Conservation (phyloP, 2,888 invertebrate species). For the Diaprepes abbreviatus region DNA sequence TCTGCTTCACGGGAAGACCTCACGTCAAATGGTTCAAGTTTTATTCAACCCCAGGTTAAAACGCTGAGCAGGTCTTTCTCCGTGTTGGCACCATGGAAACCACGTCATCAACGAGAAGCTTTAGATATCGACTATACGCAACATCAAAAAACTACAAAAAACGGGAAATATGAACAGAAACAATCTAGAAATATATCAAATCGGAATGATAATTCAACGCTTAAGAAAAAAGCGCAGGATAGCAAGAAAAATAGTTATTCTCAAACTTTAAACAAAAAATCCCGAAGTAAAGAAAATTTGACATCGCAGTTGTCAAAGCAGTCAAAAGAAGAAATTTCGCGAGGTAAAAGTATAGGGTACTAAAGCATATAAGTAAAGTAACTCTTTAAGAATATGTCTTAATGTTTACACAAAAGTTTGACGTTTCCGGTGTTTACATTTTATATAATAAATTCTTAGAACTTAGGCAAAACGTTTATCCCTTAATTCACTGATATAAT, state of each 20-base stretch:
- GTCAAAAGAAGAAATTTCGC: slow-evolving; percentile 61
- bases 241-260: slow-evolving; percentile 62
- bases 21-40: slow-evolving; percentile 73
- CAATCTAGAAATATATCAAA: slow-evolving; percentile 60
- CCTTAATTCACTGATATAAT: too few species aligned
- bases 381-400: too few species aligned
- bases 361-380: too few species aligned
- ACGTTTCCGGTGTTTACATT: too few species aligned
- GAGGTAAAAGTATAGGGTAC: slow-evolving; percentile 44
- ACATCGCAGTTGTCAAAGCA: slow-evolving; percentile 58
- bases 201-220: slow-evolving; percentile 64
- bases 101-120: slow-evolving; percentile 79
- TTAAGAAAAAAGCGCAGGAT: slow-evolving; percentile 70
- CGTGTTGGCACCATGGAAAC: slow-evolving; percentile 88
- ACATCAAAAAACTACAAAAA: slow-evolving; percentile 65
- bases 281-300: slow-evolving; percentile 65
- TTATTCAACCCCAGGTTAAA: slow-evolving; percentile 75
- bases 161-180: slow-evolving; percentile 66
- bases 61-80: slow-evolving; percentile 86
- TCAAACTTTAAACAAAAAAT: slow-evolving; percentile 65
- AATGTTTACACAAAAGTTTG: too few species aligned
- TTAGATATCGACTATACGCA: slow-evolving; percentile 87
- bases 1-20: slow-evolving; percentile 83
- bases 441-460: too few species aligned
- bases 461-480: too few species aligned